These are phyloP conservation scores for Herpailurus yagouaroundi DNA, from an alignment of 2,113 vertebrate genomes.

Conservation along the genomic window DNA sequence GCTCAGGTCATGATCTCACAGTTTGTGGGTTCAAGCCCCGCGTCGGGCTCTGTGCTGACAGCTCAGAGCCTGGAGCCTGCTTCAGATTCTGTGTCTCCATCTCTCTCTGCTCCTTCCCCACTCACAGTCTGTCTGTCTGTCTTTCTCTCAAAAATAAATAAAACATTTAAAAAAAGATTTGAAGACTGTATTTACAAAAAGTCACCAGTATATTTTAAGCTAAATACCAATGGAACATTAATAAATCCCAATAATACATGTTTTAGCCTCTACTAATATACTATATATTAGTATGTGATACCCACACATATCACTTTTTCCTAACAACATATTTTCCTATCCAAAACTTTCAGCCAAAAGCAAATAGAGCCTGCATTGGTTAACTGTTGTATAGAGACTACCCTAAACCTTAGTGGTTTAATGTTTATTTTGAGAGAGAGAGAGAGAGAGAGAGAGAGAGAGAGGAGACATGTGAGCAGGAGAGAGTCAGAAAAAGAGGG, in stretches of 20 bases:
- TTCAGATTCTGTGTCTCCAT: too few species aligned
- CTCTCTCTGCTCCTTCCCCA: too few species aligned
- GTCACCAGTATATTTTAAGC: neutral
- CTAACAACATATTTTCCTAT: neutral
- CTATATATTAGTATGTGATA: neutral
- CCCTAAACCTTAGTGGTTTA: neutral
- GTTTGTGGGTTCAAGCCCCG: too few species aligned
- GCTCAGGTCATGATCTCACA: too few species aligned
- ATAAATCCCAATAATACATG: neutral
- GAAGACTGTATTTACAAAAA: neutral
- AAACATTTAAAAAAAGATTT: neutral
- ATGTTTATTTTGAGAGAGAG: neutral
- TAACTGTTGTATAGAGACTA: neutral
- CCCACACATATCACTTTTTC: neutral
- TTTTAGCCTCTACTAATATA: neutral
- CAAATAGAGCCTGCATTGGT: neutral
- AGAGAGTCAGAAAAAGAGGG: too few species aligned
- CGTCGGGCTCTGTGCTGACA: too few species aligned
- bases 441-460: too few species aligned
- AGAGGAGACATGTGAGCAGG: too few species aligned
- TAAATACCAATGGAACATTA: neutral
- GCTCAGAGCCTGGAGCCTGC: too few species aligned
- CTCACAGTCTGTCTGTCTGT: too few species aligned
- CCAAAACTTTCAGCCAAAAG: neutral
- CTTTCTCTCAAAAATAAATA: too few species aligned